phyloP scores from a whole-genome alignment of 2,888 invertebrate species.

The Flabesymbios commensalis region DNA sequence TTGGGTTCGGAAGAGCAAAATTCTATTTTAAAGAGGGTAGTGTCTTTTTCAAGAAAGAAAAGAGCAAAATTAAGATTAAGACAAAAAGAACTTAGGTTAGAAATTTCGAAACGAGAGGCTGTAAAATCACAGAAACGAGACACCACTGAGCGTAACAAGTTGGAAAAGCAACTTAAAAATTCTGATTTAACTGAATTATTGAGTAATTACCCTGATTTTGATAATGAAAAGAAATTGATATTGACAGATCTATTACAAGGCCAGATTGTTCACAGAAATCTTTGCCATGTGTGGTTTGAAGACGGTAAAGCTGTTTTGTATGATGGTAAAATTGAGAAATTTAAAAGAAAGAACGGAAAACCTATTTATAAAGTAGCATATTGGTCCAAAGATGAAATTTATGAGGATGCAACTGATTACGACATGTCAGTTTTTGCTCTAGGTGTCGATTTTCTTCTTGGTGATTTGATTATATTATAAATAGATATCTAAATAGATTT shows the following conservation, averaged over 20 bases:
- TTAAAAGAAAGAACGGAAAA: background rate
- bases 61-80: background rate
- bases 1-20: too few relatives aligned
- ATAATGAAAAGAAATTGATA: background rate
- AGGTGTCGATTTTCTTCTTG: too few relatives aligned
- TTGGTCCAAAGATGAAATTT: background rate
- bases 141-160: background rate
- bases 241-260: background rate
- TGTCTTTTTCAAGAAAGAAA: background rate
- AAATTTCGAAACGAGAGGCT: slow-evolving; percentile 1
- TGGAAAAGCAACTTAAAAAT: background rate
- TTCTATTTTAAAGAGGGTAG: too few relatives aligned
- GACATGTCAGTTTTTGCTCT: too few relatives aligned
- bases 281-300: slow-evolving; percentile 1
- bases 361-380: background rate
- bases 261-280: background rate
- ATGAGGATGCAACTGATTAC: background rate
- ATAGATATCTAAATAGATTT: too few relatives aligned
- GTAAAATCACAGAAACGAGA: background rate
- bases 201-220: background rate
- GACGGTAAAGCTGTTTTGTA: too few relatives aligned
- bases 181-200: background rate
- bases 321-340: background rate
- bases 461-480: too few relatives aligned
- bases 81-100: background rate